phyloP scores from a whole-genome alignment of 2,113 vertebrate genomes.

The Apteryx mantelli region DNA sequence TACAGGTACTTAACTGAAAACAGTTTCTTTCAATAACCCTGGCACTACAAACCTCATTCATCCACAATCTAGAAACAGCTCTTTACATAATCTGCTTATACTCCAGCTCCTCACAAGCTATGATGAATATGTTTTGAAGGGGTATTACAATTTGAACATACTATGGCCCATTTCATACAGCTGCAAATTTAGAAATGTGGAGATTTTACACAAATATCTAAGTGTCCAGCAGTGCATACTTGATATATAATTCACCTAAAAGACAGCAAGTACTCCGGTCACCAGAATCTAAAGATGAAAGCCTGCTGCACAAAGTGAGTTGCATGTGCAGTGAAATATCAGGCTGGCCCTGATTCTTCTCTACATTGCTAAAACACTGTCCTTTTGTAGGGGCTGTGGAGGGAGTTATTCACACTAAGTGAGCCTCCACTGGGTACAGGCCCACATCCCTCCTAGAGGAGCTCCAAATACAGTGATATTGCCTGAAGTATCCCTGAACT shows the following conservation, averaged over 20 bases:
- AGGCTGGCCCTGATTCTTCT: background rate
- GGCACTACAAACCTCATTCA: background rate
- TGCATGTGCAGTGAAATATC: background rate
- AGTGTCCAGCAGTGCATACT: background rate
- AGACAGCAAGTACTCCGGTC: background rate
- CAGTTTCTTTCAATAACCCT: background rate
- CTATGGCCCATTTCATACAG: background rate
- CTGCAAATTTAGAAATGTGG: background rate
- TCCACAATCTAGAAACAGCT: background rate
- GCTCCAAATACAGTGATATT: background rate
- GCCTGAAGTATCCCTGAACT: background rate
- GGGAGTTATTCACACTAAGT: background rate
- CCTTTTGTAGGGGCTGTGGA: background rate
- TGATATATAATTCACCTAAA: background rate
- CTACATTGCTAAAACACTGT: background rate
- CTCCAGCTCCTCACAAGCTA: background rate
- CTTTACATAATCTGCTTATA: background rate
- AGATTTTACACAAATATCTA: background rate
- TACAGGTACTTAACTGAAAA: background rate
- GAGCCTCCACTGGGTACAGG: background rate
- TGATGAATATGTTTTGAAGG: background rate
- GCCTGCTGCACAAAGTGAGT: background rate
- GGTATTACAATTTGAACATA: background rate
- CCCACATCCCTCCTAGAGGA: background rate
- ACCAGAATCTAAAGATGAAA: background rate